Percentiles rank a stretch among this genome's conserved stretches.
These are phyloP conservation scores for Notamacropus eugenii DNA, from an alignment of 2,797 vertebrate species.

Conservation along the genomic window DNA sequence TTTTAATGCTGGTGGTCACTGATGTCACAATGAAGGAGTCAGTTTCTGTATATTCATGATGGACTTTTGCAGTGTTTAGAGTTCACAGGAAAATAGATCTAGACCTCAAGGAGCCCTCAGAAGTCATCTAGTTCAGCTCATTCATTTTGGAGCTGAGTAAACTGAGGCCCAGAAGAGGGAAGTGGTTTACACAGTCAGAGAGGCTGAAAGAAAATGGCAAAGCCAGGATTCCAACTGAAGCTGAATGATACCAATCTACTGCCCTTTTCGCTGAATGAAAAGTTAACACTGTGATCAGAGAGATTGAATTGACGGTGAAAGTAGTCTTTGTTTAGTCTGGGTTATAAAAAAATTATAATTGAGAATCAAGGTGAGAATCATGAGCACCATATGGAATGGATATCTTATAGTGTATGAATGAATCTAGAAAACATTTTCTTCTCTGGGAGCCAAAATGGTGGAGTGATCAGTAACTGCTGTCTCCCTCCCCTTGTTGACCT, in stretches of 20 bases:
- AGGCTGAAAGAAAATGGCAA: neutral
- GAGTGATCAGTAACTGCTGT: too few species aligned
- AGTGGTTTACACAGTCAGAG: neutral
- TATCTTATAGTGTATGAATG: neutral
- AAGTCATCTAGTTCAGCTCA: neutral
- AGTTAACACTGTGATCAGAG: neutral
- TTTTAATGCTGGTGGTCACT: neutral
- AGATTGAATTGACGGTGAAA: neutral
- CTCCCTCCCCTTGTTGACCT: too few species aligned
- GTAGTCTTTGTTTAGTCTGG: neutral
- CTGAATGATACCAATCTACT: neutral
- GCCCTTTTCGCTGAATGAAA: neutral
- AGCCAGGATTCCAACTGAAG: neutral
- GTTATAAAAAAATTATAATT: neutral
- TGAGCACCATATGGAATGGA: neutral
- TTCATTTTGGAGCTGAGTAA: neutral
- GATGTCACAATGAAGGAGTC: neutral
- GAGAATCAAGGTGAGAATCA: neutral
- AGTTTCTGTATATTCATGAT: neutral
- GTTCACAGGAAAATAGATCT: neutral
- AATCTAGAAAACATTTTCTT: neutral
- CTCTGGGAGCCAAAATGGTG: too few species aligned
- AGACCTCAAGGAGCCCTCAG: neutral
- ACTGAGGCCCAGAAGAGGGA: neutral
- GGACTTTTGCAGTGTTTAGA: neutral